phyloP scores from a whole-genome alignment of 2,888 invertebrate genomes.

The Biston stratarius region DNA sequence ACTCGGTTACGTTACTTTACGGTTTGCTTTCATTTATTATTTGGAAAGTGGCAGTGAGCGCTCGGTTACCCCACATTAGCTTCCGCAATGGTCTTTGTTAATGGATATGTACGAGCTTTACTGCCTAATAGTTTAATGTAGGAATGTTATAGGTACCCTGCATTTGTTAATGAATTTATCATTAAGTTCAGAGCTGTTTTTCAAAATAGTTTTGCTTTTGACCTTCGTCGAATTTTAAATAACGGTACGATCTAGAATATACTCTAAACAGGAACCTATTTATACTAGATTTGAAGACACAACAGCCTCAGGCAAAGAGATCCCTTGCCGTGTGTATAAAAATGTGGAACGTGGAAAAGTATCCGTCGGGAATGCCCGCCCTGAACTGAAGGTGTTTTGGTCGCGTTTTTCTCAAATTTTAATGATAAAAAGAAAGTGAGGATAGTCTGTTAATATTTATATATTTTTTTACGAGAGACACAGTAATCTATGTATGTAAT shows the following conservation, averaged over 20 bases:
- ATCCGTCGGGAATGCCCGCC: too few relatives aligned
- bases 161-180: conserved; percentile 5
- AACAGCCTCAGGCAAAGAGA: too few relatives aligned
- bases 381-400: too few relatives aligned
- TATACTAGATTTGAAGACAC: too few relatives aligned
- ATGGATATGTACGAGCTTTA: conserved; percentile 28
- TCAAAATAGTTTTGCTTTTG: not conserved
- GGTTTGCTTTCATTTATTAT: conserved; percentile 50
- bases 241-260: too few relatives aligned
- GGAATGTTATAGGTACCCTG: conserved; percentile 9
- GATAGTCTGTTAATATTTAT: too few relatives aligned
- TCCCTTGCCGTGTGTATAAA: too few relatives aligned
- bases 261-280: too few relatives aligned
- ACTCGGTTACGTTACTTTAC: conserved; percentile 37
- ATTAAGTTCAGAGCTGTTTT: not conserved
- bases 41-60: conserved; percentile 47
- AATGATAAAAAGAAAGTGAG: too few relatives aligned
- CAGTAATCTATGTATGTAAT: not conserved
- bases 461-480: not conserved
- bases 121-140: conserved; percentile 19
- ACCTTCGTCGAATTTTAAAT: not conserved
- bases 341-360: too few relatives aligned
- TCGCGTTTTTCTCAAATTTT: too few relatives aligned
- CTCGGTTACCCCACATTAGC: conserved; percentile 37
- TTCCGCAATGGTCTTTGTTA: conserved; percentile 29